Evolutionary conservation across 92 coral and sea anemone species (phyloP).

Genomic region (Metridium senile): DNA sequence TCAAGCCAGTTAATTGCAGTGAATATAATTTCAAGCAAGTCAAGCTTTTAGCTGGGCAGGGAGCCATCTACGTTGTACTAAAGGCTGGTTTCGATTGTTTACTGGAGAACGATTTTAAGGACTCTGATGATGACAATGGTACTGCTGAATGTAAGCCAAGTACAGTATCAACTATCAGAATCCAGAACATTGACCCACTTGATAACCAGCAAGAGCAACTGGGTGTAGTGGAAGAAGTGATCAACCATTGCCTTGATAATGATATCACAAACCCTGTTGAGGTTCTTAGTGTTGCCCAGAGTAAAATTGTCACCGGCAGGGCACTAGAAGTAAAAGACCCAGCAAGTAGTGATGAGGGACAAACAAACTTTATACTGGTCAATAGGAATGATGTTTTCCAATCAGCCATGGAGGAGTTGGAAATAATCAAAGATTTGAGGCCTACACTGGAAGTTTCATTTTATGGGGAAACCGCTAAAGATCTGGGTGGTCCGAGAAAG

Average conservation of each 20-base stretch:
- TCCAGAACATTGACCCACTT: too few relatives aligned
- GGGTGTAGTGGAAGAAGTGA: too few relatives aligned
- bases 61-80: conserved; percentile 23
- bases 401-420: conserved; percentile 51
- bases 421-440: conserved; percentile 17
- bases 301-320: conserved; percentile 45
- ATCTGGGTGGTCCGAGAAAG: conserved; percentile 60
- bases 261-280: conserved; percentile 54
- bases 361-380: conserved; percentile 46
- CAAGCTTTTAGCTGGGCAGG: conserved; percentile 53
- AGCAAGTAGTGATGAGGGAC: conserved; percentile 29
- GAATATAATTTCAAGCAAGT: conserved; percentile 49
- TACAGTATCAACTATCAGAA: too few relatives aligned
- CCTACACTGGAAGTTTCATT: conserved; percentile 53
- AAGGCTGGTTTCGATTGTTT: not conserved
- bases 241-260: too few relatives aligned
- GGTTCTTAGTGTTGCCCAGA: conserved; percentile 50
- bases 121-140: too few relatives aligned
- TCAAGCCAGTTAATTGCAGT: conserved; percentile 42
- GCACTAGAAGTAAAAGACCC: conserved; percentile 49
- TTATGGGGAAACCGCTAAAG: conserved; percentile 49
- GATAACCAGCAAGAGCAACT: too few relatives aligned
- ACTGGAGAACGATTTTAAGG: too few relatives aligned
- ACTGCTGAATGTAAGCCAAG: too few relatives aligned
- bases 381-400: conserved; percentile 45